Base-by-base conservation (phyloP, 1,140 invertebrate species). In the Fopius arisanus region DNA sequence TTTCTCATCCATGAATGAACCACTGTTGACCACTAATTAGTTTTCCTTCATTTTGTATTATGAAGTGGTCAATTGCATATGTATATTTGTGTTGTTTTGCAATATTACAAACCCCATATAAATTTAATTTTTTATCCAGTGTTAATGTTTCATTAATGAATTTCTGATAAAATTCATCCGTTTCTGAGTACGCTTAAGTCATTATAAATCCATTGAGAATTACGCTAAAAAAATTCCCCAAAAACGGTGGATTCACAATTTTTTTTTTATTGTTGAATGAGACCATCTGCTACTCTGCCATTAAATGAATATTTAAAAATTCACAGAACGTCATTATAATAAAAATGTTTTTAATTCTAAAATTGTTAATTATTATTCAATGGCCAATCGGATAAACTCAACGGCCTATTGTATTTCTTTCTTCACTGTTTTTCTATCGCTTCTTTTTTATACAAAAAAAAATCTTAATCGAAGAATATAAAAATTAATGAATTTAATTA, bases 371-470 rank as follows among this genome's bases (percentile, higher is more conserved):
- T 37, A 3, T 37, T 41, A 68, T 43, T 68, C 16, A 68, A 28
- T 14, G 67, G 26, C 31, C 37, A 68, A 19, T 14, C 19, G 40
- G 4, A 48, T 48, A n/a, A 16, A 48, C 16, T 16, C 54, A 59
- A 59, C 54, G 54, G 54, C 54, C 54, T 59, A 67, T 41, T 43
- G 21, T 48, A 68, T 68, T 14, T 23, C 31, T 67, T 31, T 21
- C 16, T 43, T 68, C 43, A 31, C 21, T 33, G 33, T 43, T 43
- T 70, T 70, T 51, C 41, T 19, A 33, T 65, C 16, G n/a, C 62
- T 31, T 31, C 62, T 65, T 65, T 31, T 82, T 82, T 79, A 82
- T 82, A 82, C 78, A 28, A 80, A 77, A 59, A 65, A 41, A 71
- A 63, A 65, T 7, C 1, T 65, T 26, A 65, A 16, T 65, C 14